Base-by-base conservation (phyloP, 2,113 vertebrate species). In the Butorides virescens region DNA sequence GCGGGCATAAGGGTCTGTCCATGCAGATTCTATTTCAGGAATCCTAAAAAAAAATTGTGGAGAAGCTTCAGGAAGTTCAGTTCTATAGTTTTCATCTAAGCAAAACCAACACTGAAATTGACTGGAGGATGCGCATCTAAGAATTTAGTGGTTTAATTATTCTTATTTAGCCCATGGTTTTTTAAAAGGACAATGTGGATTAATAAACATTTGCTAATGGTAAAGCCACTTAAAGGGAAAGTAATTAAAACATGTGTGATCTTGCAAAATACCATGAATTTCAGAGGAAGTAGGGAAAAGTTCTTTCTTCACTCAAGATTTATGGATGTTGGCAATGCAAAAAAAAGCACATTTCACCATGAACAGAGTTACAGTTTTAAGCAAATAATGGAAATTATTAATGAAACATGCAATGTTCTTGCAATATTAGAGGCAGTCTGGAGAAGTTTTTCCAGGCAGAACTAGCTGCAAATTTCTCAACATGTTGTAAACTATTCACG, bases 1-100 rank as follows among this genome's bases (percentile, higher is more conserved):
- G 5, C 2, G 3, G 23, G 7, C 18, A 47, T 1, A 0, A 89
- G 15, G 3, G 16, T 68, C 23, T 82, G 20, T 68, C 53, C 44
- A 56, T 53, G 12, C 8, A 79, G 6, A 16, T 62, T 79, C 4
- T 52, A 77, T 79, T 88, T 90, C 46, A 56, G 4, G 13, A 68
- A 4, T 55, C n/a, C 10, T 27, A 62, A 63, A 65, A 62, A 63
- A 65, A 73, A 46, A 27, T 6, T 42, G 10, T 34, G 27, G 59
- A 30, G 21, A 39, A 67, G 25, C 4, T 77, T 66, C 52, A 36
- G 18, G 22, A 88, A 50, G 9, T 21, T 53, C 11, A 72, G 61
- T 80, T 70, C 34, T 61, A 10, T 21, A 53, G 27, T 30, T 10
- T 63, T 91, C 4, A 34, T 56, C 87, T 80, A 74, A 49, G 21